Percentiles rank a stretch among this genome's conserved stretches.
phyloP scores from a whole-genome alignment of 2,797 vertebrate genomes.

The Cichlasoma orientale region DNA sequence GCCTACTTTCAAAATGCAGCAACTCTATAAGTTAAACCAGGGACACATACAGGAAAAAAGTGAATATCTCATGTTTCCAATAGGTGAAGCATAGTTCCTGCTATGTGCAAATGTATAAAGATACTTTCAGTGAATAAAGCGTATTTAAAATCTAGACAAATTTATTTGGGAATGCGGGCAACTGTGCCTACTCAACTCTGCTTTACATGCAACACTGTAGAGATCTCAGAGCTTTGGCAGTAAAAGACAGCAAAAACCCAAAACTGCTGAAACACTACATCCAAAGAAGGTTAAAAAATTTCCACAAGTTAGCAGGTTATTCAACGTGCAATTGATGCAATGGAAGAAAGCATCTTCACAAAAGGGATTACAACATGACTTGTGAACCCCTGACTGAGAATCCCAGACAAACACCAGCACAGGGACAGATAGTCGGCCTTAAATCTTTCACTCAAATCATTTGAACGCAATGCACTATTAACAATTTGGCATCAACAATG shows the following conservation, averaged over 20 bases:
- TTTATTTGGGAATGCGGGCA: constrained; percentile 43
- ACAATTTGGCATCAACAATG: not conserved
- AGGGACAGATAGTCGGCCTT: not conserved
- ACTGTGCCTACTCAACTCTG: constrained; percentile 4
- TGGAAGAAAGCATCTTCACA: constrained; percentile 21
- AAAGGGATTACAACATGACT: constrained; percentile 26
- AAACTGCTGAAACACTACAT: constrained; percentile 30
- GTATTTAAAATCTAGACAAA: constrained; percentile 21
- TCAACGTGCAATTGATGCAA: constrained; percentile 22
- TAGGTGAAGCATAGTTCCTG: not conserved
- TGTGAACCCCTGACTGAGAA: constrained; percentile 15
- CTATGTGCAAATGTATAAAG: not conserved
- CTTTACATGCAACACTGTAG: constrained; percentile 34
- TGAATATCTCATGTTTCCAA: not conserved
- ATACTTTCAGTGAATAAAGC: not conserved
- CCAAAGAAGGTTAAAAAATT: constrained; percentile 25
- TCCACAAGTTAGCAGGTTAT: constrained; percentile 24
- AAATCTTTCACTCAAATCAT: constrained; percentile 1
- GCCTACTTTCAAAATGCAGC: constrained; percentile 24
- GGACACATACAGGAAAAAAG: not conserved
- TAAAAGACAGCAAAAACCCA: constrained; percentile 15
- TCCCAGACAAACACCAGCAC: constrained; percentile 9
- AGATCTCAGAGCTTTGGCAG: constrained; percentile 22
- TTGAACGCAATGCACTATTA: constrained; percentile 14
- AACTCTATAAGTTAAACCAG: constrained; percentile 24